phyloP scores from a whole-genome alignment of 37 sponge, comb jelly and placozoan species.

The Hexactinellida sp. region DNA sequence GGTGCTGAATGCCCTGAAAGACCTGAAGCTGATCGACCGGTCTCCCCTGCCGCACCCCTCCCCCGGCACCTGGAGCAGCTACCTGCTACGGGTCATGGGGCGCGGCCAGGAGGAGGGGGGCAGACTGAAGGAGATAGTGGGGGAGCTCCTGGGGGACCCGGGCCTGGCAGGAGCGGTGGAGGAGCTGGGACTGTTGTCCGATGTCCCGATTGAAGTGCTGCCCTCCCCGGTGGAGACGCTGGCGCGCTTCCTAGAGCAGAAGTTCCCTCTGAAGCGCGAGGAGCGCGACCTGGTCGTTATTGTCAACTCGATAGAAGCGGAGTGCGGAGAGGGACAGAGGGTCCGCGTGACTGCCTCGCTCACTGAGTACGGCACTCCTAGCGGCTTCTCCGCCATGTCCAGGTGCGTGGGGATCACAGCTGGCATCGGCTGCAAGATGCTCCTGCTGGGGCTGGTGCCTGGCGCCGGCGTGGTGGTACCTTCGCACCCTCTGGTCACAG shows the following conservation, averaged over 20 bases:
- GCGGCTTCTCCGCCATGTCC: constrained; percentile 23
- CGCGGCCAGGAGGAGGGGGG: not conserved
- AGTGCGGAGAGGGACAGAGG: not conserved
- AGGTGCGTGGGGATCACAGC: constrained; percentile 24
- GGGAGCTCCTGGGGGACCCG: not conserved
- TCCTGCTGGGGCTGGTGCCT: not conserved
- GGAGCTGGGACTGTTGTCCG: constrained; percentile 53
- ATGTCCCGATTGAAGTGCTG: constrained; percentile 21
- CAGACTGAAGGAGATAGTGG: not conserved
- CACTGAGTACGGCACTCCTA: constrained; percentile 19
- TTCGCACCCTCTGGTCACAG: not conserved
- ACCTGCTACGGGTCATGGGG: not conserved
- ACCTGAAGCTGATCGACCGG: not conserved
- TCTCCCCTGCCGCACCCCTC: not conserved
- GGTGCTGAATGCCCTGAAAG: constrained; percentile 10
- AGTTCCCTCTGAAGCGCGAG: not conserved
- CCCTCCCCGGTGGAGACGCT: constrained; percentile 45
- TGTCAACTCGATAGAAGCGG: not conserved
- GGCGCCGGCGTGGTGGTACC: not conserved
- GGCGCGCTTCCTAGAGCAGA: constrained; percentile 30
- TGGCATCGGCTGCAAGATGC: constrained; percentile 23
- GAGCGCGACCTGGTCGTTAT: not conserved
- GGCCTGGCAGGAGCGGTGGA: not conserved
- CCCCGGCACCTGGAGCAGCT: not conserved
- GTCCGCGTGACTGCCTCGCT: not conserved